These are phyloP conservation scores for Drosophila cognata DNA, from an alignment of 2,888 invertebrate species.

Conservation along the genomic window DNA sequence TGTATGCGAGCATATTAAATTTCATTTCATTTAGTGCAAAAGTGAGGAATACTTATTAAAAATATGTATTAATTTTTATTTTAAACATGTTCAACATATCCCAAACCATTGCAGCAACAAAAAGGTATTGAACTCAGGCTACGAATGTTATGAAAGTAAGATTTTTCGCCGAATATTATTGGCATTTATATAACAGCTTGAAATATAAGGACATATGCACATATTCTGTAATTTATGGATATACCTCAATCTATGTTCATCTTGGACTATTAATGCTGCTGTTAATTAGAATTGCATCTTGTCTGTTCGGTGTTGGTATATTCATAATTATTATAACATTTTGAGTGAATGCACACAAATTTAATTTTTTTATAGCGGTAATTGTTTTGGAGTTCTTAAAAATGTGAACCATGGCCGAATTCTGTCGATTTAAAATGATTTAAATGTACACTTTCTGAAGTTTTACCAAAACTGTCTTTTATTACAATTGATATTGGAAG, in stretches of 20 bases:
- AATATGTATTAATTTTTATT: neutral
- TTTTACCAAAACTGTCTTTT: neutral
- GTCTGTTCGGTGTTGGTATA: neutral
- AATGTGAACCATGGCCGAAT: neutral
- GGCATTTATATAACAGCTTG: neutral
- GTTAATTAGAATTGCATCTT: neutral
- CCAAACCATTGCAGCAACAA: neutral
- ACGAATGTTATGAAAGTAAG: neutral
- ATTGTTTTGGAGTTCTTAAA: neutral
- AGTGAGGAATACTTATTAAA: neutral
- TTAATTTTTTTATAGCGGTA: neutral
- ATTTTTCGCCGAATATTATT: neutral
- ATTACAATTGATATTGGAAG: neutral
- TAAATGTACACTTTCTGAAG: neutral
- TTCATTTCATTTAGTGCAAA: neutral
- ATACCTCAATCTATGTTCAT: neutral
- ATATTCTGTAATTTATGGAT: neutral
- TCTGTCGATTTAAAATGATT: neutral
- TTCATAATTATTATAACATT: neutral
- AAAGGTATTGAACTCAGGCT: neutral
- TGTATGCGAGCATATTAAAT: no score
- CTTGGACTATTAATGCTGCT: neutral
- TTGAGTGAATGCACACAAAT: neutral
- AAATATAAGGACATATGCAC: neutral
- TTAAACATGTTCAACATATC: neutral